Evolutionary conservation across 2,888 invertebrate species (phyloP), one percentile per base, ranked within the genome.

Genomic region (Syritta pipiens): DNA sequence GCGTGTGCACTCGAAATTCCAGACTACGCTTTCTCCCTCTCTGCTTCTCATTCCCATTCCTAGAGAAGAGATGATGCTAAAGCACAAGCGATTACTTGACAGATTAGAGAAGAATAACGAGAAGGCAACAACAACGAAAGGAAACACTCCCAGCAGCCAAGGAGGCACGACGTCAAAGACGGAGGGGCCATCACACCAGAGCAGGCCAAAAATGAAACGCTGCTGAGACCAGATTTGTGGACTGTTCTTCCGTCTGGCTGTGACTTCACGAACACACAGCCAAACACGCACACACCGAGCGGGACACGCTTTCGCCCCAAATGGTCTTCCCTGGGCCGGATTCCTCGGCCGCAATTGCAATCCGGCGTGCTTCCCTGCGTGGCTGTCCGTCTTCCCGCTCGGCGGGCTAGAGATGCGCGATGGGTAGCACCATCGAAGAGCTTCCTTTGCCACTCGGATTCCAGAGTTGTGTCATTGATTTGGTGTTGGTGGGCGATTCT

Each of bases 231-330:
- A 74, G 79, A 62, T 57, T 32, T 74, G 67, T 62, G 79, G 79
- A 79, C 74, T 79, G 67, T 55, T 79, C 74, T 79, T 79, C 79
- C 74, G 79, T 79, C 67, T 79, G 67, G 62, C 62, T 79, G 26
- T 63, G 69, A 46, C 37, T 20, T 14, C 30, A 44, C 51, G 32
- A 48, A 22, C 12, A 19, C 51, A 51, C 10, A 35, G 42, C 28
- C 20, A 32, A 20, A 5, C 48, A 55, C 32, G 17, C 49, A 59
- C 10, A 63, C 62, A 63, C 1, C 9, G 3, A 49, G 22, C 32
- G 55, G 68, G 65, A 71, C 67, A 74, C 62, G 79, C 67, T 79
- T 74, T 79, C 62, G 68, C 72, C 79, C 20, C 68, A 74, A 79
- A 79, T 79, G 79, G 79, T 57, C 42, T 57, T 74, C 62, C 49